phyloP scores from a whole-genome alignment of 2,888 invertebrate species.

The Phragmatobia fuliginosa region DNA sequence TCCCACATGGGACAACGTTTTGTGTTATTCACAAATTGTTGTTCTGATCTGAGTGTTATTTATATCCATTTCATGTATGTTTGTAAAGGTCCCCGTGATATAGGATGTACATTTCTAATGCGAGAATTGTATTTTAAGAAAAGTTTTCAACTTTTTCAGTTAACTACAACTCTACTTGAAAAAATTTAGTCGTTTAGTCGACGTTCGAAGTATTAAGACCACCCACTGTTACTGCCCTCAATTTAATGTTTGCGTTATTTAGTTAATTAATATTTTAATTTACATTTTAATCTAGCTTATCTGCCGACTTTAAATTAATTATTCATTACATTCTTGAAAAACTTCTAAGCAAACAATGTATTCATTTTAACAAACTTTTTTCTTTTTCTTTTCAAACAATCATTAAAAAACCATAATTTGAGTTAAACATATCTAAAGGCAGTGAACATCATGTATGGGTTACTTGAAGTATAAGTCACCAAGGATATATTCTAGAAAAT shows the following conservation, averaged over 20 bases:
- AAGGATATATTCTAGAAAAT: no score
- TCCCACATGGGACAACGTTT: no score
- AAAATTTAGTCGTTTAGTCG: background rate
- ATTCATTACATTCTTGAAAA: conserved; percentile 27
- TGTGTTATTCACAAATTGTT: no score
- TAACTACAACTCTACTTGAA: background rate
- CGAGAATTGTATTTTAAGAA: no score
- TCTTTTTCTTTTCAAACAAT: no score
- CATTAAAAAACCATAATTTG: no score
- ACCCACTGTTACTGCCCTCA: background rate
- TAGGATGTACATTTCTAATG: no score
- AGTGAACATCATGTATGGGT: background rate
- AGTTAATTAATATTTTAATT: background rate
- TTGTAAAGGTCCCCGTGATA: no score
- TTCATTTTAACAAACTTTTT: conserved; percentile 15
- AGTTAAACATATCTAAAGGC: background rate
- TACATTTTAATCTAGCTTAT: background rate
- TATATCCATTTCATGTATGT: no score
- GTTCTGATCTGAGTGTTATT: no score
- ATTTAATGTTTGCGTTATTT: background rate
- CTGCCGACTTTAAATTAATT: conserved; percentile 6
- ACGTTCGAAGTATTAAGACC: background rate
- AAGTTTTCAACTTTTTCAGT: background rate
- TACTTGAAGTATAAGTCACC: no score
- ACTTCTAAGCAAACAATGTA: conserved; percentile 30